Base-by-base conservation (phyloP, 2,888 invertebrate species). In the Xiphydria camelus region DNA sequence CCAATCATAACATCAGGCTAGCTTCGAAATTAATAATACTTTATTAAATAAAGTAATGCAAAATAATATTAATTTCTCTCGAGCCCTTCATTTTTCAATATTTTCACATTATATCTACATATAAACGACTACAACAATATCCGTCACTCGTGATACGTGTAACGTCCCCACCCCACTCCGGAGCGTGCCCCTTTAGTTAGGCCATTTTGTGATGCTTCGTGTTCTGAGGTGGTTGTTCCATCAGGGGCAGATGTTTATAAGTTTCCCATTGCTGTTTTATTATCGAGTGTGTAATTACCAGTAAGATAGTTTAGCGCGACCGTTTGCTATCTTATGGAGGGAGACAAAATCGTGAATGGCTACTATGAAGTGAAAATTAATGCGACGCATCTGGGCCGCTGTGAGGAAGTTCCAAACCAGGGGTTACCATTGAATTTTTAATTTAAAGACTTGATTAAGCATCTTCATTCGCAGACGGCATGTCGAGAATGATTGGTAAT, bases 141-240 rank as follows among this genome's bases (percentile, higher is more conserved):
- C n/a, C n/a, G n/a, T n/a, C n/a, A n/a, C n/a, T n/a, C n/a, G n/a
- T n/a, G n/a, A n/a, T n/a, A n/a, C n/a, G n/a, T n/a, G n/a, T n/a
- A n/a, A n/a, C n/a, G n/a, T n/a, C n/a, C n/a, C n/a, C n/a, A n/a
- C n/a, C n/a, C n/a, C n/a, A n/a, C n/a, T n/a, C n/a, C n/a, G n/a
- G n/a, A n/a, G 63, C 59, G 66, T 64, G 66, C 69, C 68, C 70
- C 69, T 70, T 66, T 57, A 57, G 58, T 55, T 68, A 70, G 68
- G 69, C 70, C 68, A 68, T 70, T 63, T 68, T 68, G 62, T 60
- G 35, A 36, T 48, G 50, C 58, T 57, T 63, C 48, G 53, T 57
- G 57, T 53, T 55, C 59, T 53, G 51, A 57, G 59, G 64, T 66
- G 57, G 59, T 55, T 60, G 58, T 58, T 55, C 51, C 45, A 59